phyloP scores from a whole-genome alignment of 2,888 invertebrate species.

The Thelaira solivaga region DNA sequence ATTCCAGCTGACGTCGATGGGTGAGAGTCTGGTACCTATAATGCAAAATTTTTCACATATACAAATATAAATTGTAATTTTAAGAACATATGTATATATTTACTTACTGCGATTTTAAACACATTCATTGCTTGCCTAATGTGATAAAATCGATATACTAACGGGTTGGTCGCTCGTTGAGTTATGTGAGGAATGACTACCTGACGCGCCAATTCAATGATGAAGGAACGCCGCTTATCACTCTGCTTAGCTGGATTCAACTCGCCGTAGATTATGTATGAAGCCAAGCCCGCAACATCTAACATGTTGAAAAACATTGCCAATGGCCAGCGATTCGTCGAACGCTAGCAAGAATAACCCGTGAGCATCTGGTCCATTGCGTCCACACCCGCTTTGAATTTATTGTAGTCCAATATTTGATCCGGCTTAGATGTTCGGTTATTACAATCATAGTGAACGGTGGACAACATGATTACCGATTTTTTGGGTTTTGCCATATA shows the following conservation, averaged over 20 bases:
- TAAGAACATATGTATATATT: too few relatives aligned
- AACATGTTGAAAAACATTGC: background rate
- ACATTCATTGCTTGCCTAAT: background rate
- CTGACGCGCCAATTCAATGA: background rate
- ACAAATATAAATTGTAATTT: too few relatives aligned
- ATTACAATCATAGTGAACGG: background rate
- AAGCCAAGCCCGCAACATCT: background rate
- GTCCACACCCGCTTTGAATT: background rate
- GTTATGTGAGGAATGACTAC: background rate
- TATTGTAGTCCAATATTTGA: background rate
- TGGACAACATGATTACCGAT: background rate
- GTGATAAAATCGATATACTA: background rate
- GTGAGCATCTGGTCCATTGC: background rate
- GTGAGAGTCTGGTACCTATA: too few relatives aligned
- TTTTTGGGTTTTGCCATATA: constrained; percentile 19
- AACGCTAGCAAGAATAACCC: background rate
- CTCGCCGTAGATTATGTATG: background rate
- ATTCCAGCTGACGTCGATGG: too few relatives aligned
- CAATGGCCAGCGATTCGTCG: background rate
- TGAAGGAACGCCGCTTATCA: too few relatives aligned
- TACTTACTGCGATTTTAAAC: too few relatives aligned
- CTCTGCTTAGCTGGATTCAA: background rate
- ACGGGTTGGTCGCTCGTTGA: background rate
- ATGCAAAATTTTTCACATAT: too few relatives aligned
- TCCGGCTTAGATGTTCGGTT: background rate